Evolutionary conservation across 2,888 invertebrate genomes (phyloP).

Genomic region (Drosophila paracracens): DNA sequence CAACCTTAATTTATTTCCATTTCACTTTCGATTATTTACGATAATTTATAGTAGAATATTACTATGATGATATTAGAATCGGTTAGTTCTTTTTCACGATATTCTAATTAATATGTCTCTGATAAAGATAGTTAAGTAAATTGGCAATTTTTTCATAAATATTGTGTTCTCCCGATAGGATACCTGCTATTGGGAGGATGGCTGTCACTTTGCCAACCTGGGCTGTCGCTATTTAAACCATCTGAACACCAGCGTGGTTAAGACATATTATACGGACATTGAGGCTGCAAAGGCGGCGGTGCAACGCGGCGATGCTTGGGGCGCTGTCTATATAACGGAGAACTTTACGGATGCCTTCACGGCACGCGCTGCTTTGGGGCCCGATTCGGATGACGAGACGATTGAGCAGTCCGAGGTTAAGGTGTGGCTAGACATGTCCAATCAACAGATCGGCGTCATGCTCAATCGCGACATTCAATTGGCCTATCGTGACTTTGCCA

Average conservation of each 20-base stretch:
- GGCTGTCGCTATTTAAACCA: conserved; percentile 93
- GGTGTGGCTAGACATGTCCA: conserved; percentile 97
- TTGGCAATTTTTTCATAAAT: not conserved
- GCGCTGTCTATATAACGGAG: conserved; percentile 93
- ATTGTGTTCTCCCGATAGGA: conserved; percentile 54
- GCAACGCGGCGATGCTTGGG: conserved; percentile 92
- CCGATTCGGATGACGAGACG: conserved; percentile 94
- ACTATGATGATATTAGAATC: not conserved
- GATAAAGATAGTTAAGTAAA: not conserved
- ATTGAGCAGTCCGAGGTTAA: conserved; percentile 94
- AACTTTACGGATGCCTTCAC: conserved; percentile 95
- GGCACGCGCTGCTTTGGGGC: conserved; percentile 91
- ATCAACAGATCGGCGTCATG: conserved; percentile 97
- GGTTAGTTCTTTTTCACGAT: not conserved
- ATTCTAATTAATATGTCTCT: not conserved
- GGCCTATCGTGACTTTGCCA: conserved; percentile 94
- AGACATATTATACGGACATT: conserved; percentile 89
- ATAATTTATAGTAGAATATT: not conserved
- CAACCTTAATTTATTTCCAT: not conserved
- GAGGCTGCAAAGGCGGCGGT: conserved; percentile 91
- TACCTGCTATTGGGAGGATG: conserved; percentile 84
- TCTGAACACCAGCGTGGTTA: conserved; percentile 90
- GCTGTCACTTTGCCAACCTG: conserved; percentile 90
- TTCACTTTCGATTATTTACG: not conserved
- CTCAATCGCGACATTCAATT: conserved; percentile 93